Conservation (phyloP, 2,888 invertebrate species). For the Eilema depressum region DNA sequence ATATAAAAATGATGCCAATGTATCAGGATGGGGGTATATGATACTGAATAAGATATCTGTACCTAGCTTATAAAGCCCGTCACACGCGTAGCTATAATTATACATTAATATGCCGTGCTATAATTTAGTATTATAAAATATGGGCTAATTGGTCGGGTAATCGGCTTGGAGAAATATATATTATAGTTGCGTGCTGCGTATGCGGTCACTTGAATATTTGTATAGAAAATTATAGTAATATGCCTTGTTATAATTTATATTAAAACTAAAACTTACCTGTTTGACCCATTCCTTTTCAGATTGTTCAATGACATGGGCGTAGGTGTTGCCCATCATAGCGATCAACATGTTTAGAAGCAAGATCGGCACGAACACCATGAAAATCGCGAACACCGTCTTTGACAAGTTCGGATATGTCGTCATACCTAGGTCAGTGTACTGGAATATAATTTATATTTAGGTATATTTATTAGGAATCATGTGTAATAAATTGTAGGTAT, state of each 20-base stretch:
- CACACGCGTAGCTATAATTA: too few relatives aligned
- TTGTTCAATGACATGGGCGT: constrained; percentile 98
- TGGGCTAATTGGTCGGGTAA: too few relatives aligned
- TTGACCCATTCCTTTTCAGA: constrained; percentile 99
- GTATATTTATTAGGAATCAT: too few relatives aligned
- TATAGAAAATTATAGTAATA: too few relatives aligned
- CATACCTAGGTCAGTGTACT: constrained; percentile 97
- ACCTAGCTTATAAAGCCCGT: too few relatives aligned
- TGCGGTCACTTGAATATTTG: too few relatives aligned
- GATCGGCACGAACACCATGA: constrained; percentile 99
- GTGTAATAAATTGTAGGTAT: too few relatives aligned
- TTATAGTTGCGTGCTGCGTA: too few relatives aligned
- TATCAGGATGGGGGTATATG: background rate
- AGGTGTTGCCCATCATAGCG: constrained; percentile 99
- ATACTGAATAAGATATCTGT: background rate
- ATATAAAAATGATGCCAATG: background rate
- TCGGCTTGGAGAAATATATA: too few relatives aligned
- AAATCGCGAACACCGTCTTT: constrained; percentile 98
- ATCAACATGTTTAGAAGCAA: constrained; percentile 98
- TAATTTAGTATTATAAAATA: too few relatives aligned
- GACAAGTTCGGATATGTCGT: constrained; percentile 97
- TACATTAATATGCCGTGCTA: too few relatives aligned
- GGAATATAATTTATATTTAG: constrained; percentile 58
- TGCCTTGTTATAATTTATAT: too few relatives aligned
- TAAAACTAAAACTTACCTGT: constrained; percentile 89